phyloP scores from a whole-genome alignment of 2,888 invertebrate species.

The Pollenia angustigena region DNA sequence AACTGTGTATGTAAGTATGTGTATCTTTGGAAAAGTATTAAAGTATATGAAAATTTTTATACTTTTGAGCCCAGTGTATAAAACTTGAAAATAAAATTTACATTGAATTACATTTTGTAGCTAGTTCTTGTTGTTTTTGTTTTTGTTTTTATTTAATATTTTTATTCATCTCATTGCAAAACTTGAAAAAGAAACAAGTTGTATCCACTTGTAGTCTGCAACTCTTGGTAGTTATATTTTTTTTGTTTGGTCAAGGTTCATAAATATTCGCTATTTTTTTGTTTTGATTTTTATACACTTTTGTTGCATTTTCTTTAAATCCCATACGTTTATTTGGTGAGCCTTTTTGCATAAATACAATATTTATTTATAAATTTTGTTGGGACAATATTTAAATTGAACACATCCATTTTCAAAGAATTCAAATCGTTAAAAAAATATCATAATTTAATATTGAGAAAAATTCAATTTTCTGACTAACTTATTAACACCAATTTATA shows the following conservation, averaged over 20 bases:
- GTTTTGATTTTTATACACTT: slow-evolving; percentile 39
- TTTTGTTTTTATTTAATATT: slow-evolving; percentile 16
- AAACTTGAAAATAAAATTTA: slow-evolving; percentile 68
- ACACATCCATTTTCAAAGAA: not conserved
- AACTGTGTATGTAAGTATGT: not conserved
- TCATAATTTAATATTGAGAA: slow-evolving; percentile 26
- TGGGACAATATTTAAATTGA: slow-evolving; percentile 61
- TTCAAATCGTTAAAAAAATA: slow-evolving; percentile 19
- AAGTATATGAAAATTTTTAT: slow-evolving; percentile 38
- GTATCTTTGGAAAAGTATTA: not conserved
- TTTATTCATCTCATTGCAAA: slow-evolving; percentile 44
- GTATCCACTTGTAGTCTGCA: slow-evolving; percentile 66
- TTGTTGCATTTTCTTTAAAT: slow-evolving; percentile 42
- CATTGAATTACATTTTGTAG: slow-evolving; percentile 64
- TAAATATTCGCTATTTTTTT: slow-evolving; percentile 63
- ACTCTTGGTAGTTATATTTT: slow-evolving; percentile 32
- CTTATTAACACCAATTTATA: slow-evolving; percentile 10
- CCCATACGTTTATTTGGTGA: slow-evolving; percentile 59
- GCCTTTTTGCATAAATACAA: slow-evolving; percentile 20
- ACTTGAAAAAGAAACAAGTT: slow-evolving; percentile 45
- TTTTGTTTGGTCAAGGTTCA: slow-evolving; percentile 69
- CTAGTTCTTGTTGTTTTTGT: slow-evolving; percentile 46
- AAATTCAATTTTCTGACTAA: slow-evolving; percentile 41
- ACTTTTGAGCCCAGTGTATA: slow-evolving; percentile 51
- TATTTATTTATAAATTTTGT: slow-evolving; percentile 62